Base-by-base conservation (phyloP, 2,113 vertebrate genomes). In the Spea multiplicata region DNA sequence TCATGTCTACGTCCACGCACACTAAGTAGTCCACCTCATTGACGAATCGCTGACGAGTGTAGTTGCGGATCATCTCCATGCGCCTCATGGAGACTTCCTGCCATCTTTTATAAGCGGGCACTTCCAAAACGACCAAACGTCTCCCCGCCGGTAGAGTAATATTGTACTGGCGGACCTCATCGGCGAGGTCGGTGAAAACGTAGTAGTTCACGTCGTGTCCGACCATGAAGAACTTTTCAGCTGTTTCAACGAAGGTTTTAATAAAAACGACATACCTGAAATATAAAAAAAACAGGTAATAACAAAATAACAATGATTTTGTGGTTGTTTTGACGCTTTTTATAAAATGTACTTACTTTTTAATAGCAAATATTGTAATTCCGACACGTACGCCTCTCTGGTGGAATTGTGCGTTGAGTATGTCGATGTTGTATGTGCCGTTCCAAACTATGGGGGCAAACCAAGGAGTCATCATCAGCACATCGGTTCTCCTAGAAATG, bases 201-300 rank as follows among this genome's bases (percentile, higher is more conserved):
- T 88, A 91, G 17, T 91, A 80, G 49, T 84, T 84, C 14, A 93
- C 89, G 0, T 44, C 84, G 65, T 86, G 86, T 50, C 90, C 89
- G 48, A 85, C 74, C 5, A 92, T 88, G 84, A 91, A 93, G 76
- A 89, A 68, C 71, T 75, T 61, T 82, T 93, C 91, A 8, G 89
- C 85, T 0, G 88, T 83, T 83, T 88, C 76, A 81, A 91, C 78
- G 73, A 93, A 92, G 3, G 49, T 14, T 17, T 83, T 83, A 10
- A 92, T 82, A 79, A 92, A 92, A 16, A 12, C 12, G 10, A 70
- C 8, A 14, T 84, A 84, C 5, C 81, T 84, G 61, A 62, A 75
- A 45, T 14, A n/a, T 8, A 70, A 44, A 13, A 45, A 9, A 45
- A 67, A 47, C 4, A 46, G 4, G 17, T 16, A 44, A 17, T 65